Evolutionary conservation across 2,888 invertebrate genomes (phyloP).

Genomic region (Pycnomerus fuliginosus): DNA sequence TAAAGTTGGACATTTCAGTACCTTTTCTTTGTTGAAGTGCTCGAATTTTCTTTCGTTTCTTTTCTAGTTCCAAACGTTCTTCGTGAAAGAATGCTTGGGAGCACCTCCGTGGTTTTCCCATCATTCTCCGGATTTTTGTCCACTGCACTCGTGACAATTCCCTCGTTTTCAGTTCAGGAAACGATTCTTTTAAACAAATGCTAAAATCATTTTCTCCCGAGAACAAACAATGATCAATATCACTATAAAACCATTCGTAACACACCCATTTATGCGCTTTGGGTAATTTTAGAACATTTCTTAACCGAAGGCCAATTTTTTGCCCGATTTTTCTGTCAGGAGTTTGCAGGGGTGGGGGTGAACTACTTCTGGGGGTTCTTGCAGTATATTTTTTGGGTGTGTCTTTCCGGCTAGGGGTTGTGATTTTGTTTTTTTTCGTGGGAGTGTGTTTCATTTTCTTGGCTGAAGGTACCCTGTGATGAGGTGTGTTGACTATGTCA

Average conservation of each 20-base stretch:
- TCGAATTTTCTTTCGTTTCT: conserved; percentile 88
- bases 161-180: conserved; percentile 85
- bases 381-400: conserved; percentile 9
- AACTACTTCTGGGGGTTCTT: conserved; percentile 36
- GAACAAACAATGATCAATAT: conserved; percentile 93
- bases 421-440: conserved; percentile 47
- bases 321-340: conserved; percentile 87
- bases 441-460: conserved; percentile 64
- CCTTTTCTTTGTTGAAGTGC: conserved; percentile 90
- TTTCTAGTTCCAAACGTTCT: conserved; percentile 86
- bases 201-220: conserved; percentile 96
- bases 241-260: conserved; percentile 99
- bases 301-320: conserved; percentile 81
- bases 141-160: conserved; percentile 88
- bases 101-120: conserved; percentile 96
- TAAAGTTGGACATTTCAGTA: conserved; percentile 69
- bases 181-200: conserved; percentile 88
- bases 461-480: conserved; percentile 71
- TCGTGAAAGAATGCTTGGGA: conserved; percentile 95
- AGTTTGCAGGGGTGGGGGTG: conserved; percentile 56
- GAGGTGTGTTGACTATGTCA: conserved; percentile 79
- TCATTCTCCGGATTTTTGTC: conserved; percentile 91
- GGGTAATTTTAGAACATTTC: conserved; percentile 93
- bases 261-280: conserved; percentile 99
- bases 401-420: conserved; percentile 33